Base-by-base conservation (phyloP, 2,113 vertebrate genomes). In the Vulpes ferrilata region DNA sequence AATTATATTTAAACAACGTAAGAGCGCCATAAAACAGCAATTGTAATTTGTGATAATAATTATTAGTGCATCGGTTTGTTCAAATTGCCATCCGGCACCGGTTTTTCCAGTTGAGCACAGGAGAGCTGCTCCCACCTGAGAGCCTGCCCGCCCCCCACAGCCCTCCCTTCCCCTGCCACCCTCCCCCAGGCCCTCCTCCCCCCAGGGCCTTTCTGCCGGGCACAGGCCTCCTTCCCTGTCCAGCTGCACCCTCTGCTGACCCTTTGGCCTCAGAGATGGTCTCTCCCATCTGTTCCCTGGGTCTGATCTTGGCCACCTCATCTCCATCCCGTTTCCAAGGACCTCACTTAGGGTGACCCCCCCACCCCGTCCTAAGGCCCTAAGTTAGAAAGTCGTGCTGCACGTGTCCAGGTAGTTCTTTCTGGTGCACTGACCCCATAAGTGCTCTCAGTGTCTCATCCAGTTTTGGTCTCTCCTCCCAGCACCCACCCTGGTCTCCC, bases 381-480 rank as follows among this genome's bases (percentile, higher is more conserved):
- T 62, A 4, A 4, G 13, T 35, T 30, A 71, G 80, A 19, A 80
- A 48, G 5, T 19, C 53, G 16, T 11, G 4, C 16, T 82, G 3
- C 0, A 2, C 2, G 5, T 60, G 10, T 90, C 92, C 62, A 23
- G 48, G 35, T 64, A 88, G 32, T 16, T n/a, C 4, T 11, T 23
- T 17, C 43, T 11, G 3, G 12, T 1, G 23, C 8, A 1, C 71
- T 15, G 35, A 1, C 25, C 60, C 15, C 3, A 1, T 1, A 10
- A 12, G 53, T 1, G 30, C 48, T 27, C 4, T 35, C 73, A 11
- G 38, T 13, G 15, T 35, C 19, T 11, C 9, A 5, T 4, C 32
- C 35, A 3, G 7, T 38, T 25, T 53, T 30, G 25, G 5, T 59
- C 23, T 43, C 43, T 43, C 43, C 43, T 43, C 43, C 43, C 43